A percentile compares a stretch with the other conserved stretches of the same genome.
Conservation (phyloP, 2,888 invertebrate species). For the Auanema sp. region DNA sequence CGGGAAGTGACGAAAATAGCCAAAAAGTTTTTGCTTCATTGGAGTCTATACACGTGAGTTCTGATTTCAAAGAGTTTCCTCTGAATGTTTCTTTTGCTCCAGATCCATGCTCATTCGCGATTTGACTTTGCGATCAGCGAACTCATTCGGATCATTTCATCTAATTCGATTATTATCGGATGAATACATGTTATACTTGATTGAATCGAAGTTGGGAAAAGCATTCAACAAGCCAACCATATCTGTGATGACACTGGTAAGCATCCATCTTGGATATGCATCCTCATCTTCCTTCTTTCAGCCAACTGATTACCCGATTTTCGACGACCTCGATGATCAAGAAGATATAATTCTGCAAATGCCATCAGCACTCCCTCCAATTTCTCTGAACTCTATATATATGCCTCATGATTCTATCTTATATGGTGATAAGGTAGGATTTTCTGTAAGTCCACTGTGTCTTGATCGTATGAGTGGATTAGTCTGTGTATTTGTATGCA, state of each 20-base stretch:
- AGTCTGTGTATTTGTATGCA: not conserved
- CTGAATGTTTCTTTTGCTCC: conserved; percentile 22
- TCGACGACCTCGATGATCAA: conserved; percentile 8
- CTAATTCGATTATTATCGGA: conserved; percentile 93
- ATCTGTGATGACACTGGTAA: conserved; percentile 20
- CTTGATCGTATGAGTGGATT: not conserved
- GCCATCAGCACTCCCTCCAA: conserved; percentile 12
- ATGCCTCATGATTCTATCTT: not conserved
- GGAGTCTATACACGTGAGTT: conserved; percentile 87
- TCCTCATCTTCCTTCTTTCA: conserved; percentile 3
- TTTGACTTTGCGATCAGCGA: conserved; percentile 89
- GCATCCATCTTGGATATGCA: not conserved
- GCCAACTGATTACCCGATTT: conserved; percentile 18
- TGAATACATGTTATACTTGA: conserved; percentile 97
- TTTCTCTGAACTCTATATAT: conserved; percentile 5
- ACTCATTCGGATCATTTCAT: conserved; percentile 98
- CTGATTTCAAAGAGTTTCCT: not conserved
- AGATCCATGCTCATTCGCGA: conserved; percentile 97
- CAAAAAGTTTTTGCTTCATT: conserved; percentile 90
- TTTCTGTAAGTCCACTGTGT: conserved; percentile 1
- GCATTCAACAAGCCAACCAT: conserved; percentile 21
- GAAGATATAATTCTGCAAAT: not conserved
- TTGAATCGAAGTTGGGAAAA: conserved; percentile 72
- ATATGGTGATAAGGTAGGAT: not conserved
- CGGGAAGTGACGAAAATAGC: conserved; percentile 80